Conservation (phyloP, 2,113 vertebrate species). For the Capreolus pygargus region DNA sequence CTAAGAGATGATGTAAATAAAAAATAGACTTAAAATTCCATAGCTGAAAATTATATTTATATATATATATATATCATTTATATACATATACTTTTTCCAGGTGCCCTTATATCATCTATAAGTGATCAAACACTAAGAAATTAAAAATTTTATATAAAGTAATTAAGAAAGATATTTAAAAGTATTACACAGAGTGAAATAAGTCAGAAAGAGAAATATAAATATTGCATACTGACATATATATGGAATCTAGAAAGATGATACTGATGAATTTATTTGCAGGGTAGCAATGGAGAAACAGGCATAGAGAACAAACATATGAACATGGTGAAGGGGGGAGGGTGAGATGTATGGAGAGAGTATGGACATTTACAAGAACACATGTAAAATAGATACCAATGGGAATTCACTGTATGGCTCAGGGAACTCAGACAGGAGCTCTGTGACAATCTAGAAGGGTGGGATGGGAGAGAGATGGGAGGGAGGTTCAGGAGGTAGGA, state of each 20-base stretch:
- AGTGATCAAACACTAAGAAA: not conserved
- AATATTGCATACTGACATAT: not conserved
- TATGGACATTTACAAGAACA: not conserved
- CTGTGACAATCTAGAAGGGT: not conserved
- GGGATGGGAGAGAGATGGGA: not conserved
- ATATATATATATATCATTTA: not conserved
- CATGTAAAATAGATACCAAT: not conserved
- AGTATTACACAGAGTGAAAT: not conserved
- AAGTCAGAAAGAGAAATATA: not conserved
- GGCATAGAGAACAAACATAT: not conserved
- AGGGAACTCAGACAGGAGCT: not conserved
- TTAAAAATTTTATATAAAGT: not conserved
- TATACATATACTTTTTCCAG: not conserved
- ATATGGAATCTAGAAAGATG: not conserved
- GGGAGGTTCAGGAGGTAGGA: not conserved
- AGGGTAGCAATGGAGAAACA: not conserved
- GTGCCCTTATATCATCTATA: not conserved
- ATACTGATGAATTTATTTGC: not conserved
- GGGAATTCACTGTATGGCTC: not conserved
- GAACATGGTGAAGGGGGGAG: not conserved
- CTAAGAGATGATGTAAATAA: not conserved
- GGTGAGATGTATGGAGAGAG: not conserved
- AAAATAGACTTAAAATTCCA: not conserved
- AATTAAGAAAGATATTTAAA: not conserved
- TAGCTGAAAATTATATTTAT: not conserved